A percentile compares a stretch with the other conserved stretches of the same genome.
Conservation (phyloP, 2,113 vertebrate species). For the Heterochromis multidens region DNA sequence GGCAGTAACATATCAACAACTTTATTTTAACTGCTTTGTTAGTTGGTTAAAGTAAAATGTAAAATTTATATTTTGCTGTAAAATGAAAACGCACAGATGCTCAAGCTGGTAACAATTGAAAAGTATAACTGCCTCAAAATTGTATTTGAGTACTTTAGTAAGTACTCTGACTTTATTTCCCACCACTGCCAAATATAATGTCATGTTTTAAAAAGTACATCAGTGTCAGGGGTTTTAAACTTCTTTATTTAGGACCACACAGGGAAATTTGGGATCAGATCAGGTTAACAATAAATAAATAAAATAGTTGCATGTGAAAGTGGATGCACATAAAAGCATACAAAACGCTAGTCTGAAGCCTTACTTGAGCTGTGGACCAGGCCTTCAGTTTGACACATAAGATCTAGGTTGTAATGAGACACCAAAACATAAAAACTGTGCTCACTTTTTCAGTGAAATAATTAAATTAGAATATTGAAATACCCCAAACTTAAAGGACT, state of each 20-base stretch:
- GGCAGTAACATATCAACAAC: not conserved
- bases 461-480: not conserved
- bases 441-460: not conserved
- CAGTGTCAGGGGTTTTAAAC: not conserved
- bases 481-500: not conserved
- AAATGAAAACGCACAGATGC: not conserved
- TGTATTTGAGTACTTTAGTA: not conserved
- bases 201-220: not conserved
- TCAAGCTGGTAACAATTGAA: not conserved
- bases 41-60: not conserved
- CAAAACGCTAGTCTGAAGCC: not conserved
- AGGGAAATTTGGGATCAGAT: not conserved
- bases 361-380: not conserved
- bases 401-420: not conserved
- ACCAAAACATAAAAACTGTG: not conserved
- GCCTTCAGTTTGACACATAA: not conserved
- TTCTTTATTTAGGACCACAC: too few species aligned
- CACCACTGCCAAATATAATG: not conserved
- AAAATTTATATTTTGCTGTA: too few species aligned
- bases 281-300: not conserved
- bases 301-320: not conserved
- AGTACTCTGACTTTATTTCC: not conserved
- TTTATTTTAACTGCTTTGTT: not conserved
- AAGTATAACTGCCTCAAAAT: not conserved
- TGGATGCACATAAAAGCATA: not conserved